Base-by-base conservation (phyloP, 2,797 vertebrate genomes). In the Eulemur rubriventer region DNA sequence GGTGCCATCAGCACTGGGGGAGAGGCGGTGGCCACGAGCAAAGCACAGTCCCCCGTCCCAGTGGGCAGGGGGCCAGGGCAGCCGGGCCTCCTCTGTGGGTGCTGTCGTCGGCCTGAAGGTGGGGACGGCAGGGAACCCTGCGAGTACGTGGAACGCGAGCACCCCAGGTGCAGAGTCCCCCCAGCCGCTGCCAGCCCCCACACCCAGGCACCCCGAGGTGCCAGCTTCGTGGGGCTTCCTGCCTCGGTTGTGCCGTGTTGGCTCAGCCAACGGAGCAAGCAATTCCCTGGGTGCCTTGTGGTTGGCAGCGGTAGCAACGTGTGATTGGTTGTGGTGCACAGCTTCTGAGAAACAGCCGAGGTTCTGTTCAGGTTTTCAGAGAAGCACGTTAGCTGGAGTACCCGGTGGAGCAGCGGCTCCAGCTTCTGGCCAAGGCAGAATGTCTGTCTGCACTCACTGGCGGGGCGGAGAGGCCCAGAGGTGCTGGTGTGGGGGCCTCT, bases 291-390 rank as follows among this genome's bases (percentile, higher is more conserved):
- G 57, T 20, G 2, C 59, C 76, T 84, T 78, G 89, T 90, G 89
- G 81, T 78, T 72, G 65, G 73, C 24, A 26, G 75, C 52, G 1
- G 43, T 17, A 38, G 61, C 38, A 1, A 1, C 1, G 6, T 79
- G 55, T 69, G 80, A 95, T 50, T 55, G 67, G 90, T 38, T 55
- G 67, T 48, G 78, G 65, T 33, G 2, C 35, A 17, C 7, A 4
- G 63, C 76, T 96, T 95, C 89, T 7, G 22, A 90, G 95, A 92
- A 95, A 55, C 59, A 41, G 41, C n/a, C 13, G 79, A 89, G 79
- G 63, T 67, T 65, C 69, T 72, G 50, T 87, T 90, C 46, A 78
- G 76, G 70, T 83, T 88, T 93, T 91, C 95, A 79, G 26, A 93
- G 92, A 96, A n/a, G 17, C 81, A 22, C 0, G 0, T 7, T n/a